These are phyloP conservation scores for Graptemys geographica DNA, from an alignment of 2,797 vertebrate species.

Conservation along the genomic window DNA sequence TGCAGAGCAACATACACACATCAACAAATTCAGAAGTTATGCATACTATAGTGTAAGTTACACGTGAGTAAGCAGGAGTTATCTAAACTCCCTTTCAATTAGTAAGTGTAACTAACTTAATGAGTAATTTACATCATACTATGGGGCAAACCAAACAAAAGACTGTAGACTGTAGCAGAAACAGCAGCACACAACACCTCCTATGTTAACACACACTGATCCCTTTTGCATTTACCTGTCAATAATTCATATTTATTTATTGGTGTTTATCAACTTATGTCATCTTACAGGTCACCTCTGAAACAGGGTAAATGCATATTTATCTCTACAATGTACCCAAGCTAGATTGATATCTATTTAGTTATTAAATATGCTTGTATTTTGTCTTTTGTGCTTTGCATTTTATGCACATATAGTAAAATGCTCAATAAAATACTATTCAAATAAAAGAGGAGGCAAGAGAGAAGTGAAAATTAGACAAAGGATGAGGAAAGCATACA, in stretches of 20 bases:
- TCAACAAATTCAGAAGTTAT: not conserved
- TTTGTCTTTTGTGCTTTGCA: not conserved
- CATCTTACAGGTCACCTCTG: not conserved
- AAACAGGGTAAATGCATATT: not conserved
- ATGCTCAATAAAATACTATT: not conserved
- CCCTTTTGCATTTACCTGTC: not conserved
- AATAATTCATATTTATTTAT: not conserved
- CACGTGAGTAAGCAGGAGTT: not conserved
- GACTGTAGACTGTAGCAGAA: rapidly evolving
- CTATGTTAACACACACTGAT: not conserved
- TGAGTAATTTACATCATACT: not conserved
- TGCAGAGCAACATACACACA: not conserved
- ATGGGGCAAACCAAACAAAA: not conserved
- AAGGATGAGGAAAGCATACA: not conserved
- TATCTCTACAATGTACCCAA: not conserved
- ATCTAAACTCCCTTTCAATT: not conserved
- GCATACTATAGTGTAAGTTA: not conserved
- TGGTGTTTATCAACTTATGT: not conserved
- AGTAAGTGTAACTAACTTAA: not conserved
- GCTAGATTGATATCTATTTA: not conserved
- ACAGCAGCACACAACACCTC: not conserved
- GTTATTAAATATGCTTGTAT: rapidly evolving
- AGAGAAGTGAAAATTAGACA: not conserved
- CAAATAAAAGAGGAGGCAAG: not conserved
- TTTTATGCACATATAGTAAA: not conserved